These are phyloP conservation scores for Sisyra nigra DNA, from an alignment of 2,888 invertebrate species.

Conservation along the genomic window DNA sequence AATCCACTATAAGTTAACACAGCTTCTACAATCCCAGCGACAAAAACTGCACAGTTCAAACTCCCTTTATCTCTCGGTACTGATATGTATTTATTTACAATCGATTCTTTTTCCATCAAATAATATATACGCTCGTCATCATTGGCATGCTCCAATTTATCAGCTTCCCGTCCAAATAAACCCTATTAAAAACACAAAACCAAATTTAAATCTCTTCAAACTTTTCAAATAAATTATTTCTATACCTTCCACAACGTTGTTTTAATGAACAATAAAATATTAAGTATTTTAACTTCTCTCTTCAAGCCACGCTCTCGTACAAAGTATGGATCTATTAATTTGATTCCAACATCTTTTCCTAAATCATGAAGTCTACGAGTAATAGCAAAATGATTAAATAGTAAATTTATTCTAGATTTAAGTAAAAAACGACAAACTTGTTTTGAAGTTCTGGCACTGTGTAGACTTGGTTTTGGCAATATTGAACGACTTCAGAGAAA, in stretches of 20 bases:
- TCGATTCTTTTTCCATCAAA: slow-evolving; percentile 93
- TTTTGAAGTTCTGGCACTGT: slow-evolving; percentile 90
- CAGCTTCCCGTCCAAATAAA: slow-evolving; percentile 94
- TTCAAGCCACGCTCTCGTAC: slow-evolving; percentile 87
- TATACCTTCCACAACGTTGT: slow-evolving; percentile 90
- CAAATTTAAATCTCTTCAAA: not conserved
- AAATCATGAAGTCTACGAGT: slow-evolving; percentile 86
- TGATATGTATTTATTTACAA: slow-evolving; percentile 92
- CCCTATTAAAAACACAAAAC: slow-evolving; percentile 37
- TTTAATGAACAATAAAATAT: slow-evolving; percentile 89
- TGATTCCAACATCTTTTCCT: slow-evolving; percentile 87
- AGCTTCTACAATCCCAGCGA: slow-evolving; percentile 94
- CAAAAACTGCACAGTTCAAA: slow-evolving; percentile 95
- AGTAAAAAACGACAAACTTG: slow-evolving; percentile 42
- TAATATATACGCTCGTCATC: slow-evolving; percentile 97
- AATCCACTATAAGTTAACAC: slow-evolving; percentile 89
- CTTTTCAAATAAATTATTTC: not conserved
- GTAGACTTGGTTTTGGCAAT: slow-evolving; percentile 90
- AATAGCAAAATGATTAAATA: slow-evolving; percentile 15
- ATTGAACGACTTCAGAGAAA: slow-evolving; percentile 96
- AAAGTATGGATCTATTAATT: slow-evolving; percentile 86
- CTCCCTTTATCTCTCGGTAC: slow-evolving; percentile 96
- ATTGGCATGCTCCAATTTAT: slow-evolving; percentile 95
- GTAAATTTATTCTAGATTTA: slow-evolving; percentile 7
- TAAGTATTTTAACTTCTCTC: slow-evolving; percentile 86